phyloP scores from a whole-genome alignment of 2,797 vertebrate genomes.

The Staurois parvus region DNA sequence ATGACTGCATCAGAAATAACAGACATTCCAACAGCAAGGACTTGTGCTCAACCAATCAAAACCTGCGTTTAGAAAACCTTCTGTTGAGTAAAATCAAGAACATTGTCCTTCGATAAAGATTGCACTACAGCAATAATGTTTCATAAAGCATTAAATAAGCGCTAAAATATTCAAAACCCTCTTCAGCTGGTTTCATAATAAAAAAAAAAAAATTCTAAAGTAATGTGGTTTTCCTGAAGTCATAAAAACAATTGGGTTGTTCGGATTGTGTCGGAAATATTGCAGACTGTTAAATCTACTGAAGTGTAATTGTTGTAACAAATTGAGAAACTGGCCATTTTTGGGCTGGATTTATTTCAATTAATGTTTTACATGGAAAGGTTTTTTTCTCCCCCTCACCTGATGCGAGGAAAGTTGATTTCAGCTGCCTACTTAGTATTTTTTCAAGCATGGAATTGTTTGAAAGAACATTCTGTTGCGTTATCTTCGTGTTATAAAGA shows the following conservation, averaged over 20 bases:
- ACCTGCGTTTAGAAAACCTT: slow-evolving; percentile 31
- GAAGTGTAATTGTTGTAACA: slow-evolving; percentile 46
- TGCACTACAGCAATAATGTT: slow-evolving; percentile 51
- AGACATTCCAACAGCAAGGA: neutral
- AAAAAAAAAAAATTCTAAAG: slow-evolving; percentile 43
- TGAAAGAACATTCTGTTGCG: slow-evolving; percentile 65
- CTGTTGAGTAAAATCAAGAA: slow-evolving; percentile 63
- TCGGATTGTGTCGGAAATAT: slow-evolving; percentile 5
- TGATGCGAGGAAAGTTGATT: slow-evolving; percentile 67
- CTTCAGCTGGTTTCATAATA: slow-evolving; percentile 54
- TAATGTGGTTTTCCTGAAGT: slow-evolving; percentile 40
- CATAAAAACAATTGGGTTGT: slow-evolving; percentile 42
- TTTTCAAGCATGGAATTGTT: slow-evolving; percentile 69
- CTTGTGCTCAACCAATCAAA: slow-evolving; percentile 13
- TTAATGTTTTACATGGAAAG: slow-evolving; percentile 62
- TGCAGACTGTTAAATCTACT: slow-evolving; percentile 33
- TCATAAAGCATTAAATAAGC: slow-evolving; percentile 61
- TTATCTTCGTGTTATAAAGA: slow-evolving; percentile 64
- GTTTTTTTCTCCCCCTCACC: slow-evolving; percentile 56
- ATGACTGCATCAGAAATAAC: neutral
- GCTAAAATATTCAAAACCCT: slow-evolving; percentile 66
- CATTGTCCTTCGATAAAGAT: slow-evolving; percentile 61
- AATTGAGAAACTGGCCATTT: slow-evolving; percentile 59
- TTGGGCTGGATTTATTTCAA: slow-evolving; percentile 65
- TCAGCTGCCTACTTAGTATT: slow-evolving; percentile 63